Percentiles rank a stretch among this genome's conserved stretches.
These are phyloP conservation scores for Cyanoliseus patagonus DNA, from an alignment of 2,113 vertebrate genomes.

Conservation along the genomic window DNA sequence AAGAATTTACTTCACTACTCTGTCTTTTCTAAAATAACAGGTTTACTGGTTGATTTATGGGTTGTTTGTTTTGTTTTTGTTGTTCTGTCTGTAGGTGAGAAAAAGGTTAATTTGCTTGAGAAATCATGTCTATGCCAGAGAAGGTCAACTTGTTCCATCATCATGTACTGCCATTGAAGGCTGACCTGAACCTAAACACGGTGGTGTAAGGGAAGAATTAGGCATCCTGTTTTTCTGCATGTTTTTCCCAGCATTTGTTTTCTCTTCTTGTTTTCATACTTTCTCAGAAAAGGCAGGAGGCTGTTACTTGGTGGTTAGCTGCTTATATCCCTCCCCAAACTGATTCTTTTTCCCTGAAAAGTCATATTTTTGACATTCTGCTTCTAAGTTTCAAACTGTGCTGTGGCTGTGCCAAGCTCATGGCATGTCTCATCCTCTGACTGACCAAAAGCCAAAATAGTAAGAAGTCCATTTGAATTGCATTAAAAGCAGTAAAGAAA, in stretches of 20 bases:
- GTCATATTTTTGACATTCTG: fast-evolving
- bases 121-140: slow-evolving; percentile 66
- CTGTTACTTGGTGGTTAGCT: background rate
- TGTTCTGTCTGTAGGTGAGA: slow-evolving; percentile 59
- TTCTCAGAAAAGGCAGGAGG: slow-evolving; percentile 8
- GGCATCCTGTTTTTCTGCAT: slow-evolving; percentile 17
- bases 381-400: background rate
- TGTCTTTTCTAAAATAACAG: slow-evolving; percentile 62
- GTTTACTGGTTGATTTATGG: slow-evolving; percentile 64
- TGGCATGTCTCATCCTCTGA: background rate
- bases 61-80: slow-evolving; percentile 70
- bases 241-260: background rate
- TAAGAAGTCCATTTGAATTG: fast-evolving
- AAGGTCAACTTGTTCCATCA: slow-evolving; percentile 72
- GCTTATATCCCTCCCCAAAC: background rate
- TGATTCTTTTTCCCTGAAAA: background rate
- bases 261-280: background rate
- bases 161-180: slow-evolving; percentile 30
- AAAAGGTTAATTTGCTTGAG: slow-evolving; percentile 73
- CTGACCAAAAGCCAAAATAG: background rate
- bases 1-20: slow-evolving; percentile 59
- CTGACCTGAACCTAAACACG: background rate
- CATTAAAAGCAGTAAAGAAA: background rate
- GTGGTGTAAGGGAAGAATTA: slow-evolving; percentile 38
- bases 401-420: background rate